A percentile compares a stretch with the other conserved stretches of the same genome.
phyloP scores from a whole-genome alignment of 2,888 invertebrate genomes.

The Amorpha juglandis region DNA sequence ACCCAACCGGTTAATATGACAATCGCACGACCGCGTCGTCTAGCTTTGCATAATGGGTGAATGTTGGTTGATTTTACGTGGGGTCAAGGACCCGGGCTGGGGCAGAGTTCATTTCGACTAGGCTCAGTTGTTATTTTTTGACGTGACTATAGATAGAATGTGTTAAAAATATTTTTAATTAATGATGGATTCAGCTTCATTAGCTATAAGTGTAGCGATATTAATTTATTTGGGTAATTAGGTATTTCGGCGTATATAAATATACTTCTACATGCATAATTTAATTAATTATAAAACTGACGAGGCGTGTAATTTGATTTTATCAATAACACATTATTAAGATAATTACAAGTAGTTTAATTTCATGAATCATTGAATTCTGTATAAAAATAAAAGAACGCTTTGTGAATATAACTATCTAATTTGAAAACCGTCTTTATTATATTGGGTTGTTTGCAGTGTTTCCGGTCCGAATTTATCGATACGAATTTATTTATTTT shows the following conservation, averaged over 20 bases:
- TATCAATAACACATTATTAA: no score
- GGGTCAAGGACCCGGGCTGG: conserved; percentile 4
- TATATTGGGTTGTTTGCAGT: neutral
- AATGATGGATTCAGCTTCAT: no score
- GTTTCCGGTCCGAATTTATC: neutral
- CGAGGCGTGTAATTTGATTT: no score
- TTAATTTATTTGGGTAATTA: no score
- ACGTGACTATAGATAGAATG: neutral
- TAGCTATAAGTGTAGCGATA: no score
- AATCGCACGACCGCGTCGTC: neutral
- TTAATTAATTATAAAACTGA: no score
- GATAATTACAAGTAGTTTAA: no score
- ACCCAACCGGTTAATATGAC: conserved; percentile 18
- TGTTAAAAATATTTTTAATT: neutral
- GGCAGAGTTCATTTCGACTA: neutral
- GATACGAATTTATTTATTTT: neutral
- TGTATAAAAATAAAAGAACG: no score
- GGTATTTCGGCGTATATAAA: no score
- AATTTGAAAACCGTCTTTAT: neutral
- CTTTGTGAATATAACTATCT: no score
- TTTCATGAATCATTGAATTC: no score
- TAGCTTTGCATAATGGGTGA: neutral
- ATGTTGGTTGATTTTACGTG: neutral
- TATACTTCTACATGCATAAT: no score
- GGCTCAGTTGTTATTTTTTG: neutral